Evolutionary conservation across 2,113 vertebrate species (phyloP).

Genomic region (Corythornis madagascariensis): DNA sequence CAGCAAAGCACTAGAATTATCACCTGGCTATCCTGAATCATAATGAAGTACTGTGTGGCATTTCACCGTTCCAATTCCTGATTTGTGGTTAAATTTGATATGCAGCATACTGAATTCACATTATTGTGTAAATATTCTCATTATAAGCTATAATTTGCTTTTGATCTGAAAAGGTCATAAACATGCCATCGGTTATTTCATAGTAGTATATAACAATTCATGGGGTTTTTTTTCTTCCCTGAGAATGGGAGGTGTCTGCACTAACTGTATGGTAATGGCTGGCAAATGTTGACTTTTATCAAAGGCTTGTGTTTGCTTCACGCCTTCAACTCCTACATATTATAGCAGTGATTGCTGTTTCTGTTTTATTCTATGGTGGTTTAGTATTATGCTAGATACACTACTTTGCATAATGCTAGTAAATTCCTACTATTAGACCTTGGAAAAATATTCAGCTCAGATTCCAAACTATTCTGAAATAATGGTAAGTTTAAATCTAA

Average conservation of each 20-base stretch:
- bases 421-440: slow-evolving; percentile 54
- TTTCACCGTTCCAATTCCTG: slow-evolving; percentile 46
- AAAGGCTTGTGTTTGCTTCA: slow-evolving; percentile 44
- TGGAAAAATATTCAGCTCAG: slow-evolving; percentile 54
- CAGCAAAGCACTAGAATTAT: slow-evolving; percentile 74
- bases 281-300: slow-evolving; percentile 68
- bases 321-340: slow-evolving; percentile 47
- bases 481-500: slow-evolving; percentile 50
- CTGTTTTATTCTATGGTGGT: slow-evolving; percentile 39
- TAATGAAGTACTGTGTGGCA: slow-evolving; percentile 59
- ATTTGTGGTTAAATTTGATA: slow-evolving; percentile 65
- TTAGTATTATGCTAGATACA: slow-evolving; percentile 45
- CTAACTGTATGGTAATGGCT: slow-evolving; percentile 40
- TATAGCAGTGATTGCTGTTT: slow-evolving; percentile 59
- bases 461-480: slow-evolving; percentile 43
- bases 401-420: slow-evolving; percentile 57
- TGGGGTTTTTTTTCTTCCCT: not conserved
- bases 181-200: slow-evolving; percentile 60
- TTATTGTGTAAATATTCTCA: slow-evolving; percentile 70
- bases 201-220: slow-evolving; percentile 3
- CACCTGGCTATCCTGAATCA: slow-evolving; percentile 67
- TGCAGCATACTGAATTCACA: slow-evolving; percentile 58
- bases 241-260: slow-evolving; percentile 16
- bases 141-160: slow-evolving; percentile 68
- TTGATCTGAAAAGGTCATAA: slow-evolving; percentile 69